Evolutionary conservation across 2,113 vertebrate genomes (phyloP).

Genomic region (Lepus timidus): DNA sequence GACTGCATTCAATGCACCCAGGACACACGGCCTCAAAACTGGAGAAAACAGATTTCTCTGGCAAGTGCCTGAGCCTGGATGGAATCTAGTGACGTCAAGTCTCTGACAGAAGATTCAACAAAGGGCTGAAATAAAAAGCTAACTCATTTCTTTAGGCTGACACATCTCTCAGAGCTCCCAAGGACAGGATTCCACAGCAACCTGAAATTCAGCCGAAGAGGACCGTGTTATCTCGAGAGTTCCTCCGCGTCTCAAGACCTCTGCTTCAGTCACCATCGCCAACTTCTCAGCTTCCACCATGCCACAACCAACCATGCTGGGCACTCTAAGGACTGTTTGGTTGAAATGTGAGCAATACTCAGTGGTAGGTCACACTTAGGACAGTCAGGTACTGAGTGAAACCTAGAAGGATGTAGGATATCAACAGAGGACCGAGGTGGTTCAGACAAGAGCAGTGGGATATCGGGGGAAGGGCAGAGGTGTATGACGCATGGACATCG

Average conservation of each 20-base stretch:
- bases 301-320: background rate
- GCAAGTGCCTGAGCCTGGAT: slow-evolving; percentile 49
- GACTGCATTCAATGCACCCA: slow-evolving; percentile 58
- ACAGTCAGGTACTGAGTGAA: background rate
- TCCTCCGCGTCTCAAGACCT: background rate
- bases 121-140: slow-evolving; percentile 46
- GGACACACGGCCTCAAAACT: slow-evolving; percentile 58
- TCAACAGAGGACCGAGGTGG: background rate
- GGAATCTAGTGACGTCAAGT: slow-evolving; percentile 34
- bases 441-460: background rate
- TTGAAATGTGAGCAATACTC: background rate
- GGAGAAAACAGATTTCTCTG: slow-evolving; percentile 67
- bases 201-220: slow-evolving; percentile 46
- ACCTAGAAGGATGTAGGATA: background rate
- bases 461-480: background rate
- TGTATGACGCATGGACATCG: background rate
- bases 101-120: slow-evolving; percentile 51
- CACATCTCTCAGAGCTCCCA: slow-evolving; percentile 35
- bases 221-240: background rate
- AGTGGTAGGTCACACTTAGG: background rate
- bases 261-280: background rate
- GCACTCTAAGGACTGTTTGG: background rate
- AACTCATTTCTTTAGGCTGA: slow-evolving; percentile 36
- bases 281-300: background rate
- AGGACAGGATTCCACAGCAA: slow-evolving; percentile 16